A percentile compares a stretch with the other conserved stretches of the same genome.
phyloP scores from a whole-genome alignment of 2,113 vertebrate genomes.

The Baryphthengus martii region DNA sequence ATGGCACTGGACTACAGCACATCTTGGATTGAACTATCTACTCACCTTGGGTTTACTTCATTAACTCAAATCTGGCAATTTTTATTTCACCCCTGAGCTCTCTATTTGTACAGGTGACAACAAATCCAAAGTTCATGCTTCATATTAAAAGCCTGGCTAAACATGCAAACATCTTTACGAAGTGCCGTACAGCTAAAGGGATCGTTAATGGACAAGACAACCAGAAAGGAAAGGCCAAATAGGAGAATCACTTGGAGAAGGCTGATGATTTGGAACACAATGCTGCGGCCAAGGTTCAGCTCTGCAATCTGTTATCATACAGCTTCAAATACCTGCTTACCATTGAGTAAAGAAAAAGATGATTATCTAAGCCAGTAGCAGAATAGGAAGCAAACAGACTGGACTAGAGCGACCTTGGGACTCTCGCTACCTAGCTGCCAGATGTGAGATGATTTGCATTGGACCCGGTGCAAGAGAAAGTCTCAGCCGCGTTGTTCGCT shows the following conservation, averaged over 20 bases:
- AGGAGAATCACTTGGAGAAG: neutral
- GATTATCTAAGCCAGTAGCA: constrained; percentile 33
- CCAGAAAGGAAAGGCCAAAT: neutral
- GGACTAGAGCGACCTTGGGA: neutral
- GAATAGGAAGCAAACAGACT: constrained; percentile 39
- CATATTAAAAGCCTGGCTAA: neutral
- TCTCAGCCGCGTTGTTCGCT: neutral
- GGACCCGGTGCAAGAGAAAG: neutral
- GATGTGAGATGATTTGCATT: neutral
- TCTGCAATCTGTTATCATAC: neutral
- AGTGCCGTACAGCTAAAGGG: neutral
- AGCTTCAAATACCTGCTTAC: constrained; percentile 42
- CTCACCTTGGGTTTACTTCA: neutral
- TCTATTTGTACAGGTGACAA: neutral
- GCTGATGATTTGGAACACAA: neutral
- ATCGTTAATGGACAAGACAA: neutral
- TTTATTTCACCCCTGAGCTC: neutral
- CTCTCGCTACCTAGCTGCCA: neutral
- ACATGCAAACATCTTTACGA: neutral
- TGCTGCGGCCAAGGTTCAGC: neutral
- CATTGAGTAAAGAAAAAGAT: constrained; percentile 17
- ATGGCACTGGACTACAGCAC: neutral
- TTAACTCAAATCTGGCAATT: neutral
- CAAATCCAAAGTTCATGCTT: neutral
- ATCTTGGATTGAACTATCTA: neutral